Evolutionary conservation across 2,888 invertebrate species (phyloP).

Genomic region (Heteromurus nitidus): DNA sequence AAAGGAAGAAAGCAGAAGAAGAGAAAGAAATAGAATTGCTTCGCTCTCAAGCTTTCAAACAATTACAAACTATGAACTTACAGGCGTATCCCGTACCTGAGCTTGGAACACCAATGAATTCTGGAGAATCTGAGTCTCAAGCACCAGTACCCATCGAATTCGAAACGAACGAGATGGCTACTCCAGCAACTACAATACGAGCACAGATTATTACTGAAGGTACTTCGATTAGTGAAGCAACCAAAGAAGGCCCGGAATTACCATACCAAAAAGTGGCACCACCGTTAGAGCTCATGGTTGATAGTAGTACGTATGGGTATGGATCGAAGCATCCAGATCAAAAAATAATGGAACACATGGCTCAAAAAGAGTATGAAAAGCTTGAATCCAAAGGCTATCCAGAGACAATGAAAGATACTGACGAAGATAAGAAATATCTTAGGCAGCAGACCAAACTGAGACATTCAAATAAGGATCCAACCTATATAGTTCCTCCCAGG

Average conservation of each 20-base stretch:
- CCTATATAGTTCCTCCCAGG: constrained; percentile 70
- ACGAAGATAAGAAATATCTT: constrained; percentile 45
- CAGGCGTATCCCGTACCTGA: constrained; percentile 68
- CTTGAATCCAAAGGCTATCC: constrained; percentile 70
- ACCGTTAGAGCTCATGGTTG: constrained; percentile 63
- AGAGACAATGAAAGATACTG: constrained; percentile 66
- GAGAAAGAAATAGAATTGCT: constrained; percentile 54
- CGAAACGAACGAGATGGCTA: constrained; percentile 59
- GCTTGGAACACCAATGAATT: neutral
- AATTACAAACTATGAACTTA: constrained; percentile 8
- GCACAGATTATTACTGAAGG: constrained; percentile 47
- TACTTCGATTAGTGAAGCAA: constrained; percentile 23
- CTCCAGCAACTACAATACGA: constrained; percentile 23
- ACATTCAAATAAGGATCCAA: constrained; percentile 56
- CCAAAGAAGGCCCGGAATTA: constrained; percentile 44
- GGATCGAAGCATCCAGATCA: constrained; percentile 71
- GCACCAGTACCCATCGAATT: constrained; percentile 70
- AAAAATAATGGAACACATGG: constrained; percentile 71
- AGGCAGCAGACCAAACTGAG: constrained; percentile 42
- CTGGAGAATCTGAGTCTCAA: constrained; percentile 25
- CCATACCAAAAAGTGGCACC: constrained; percentile 71
- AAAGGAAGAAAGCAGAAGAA: constrained; percentile 63
- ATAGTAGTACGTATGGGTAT: constrained; percentile 67
- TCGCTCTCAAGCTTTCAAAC: constrained; percentile 39
- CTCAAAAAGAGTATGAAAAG: constrained; percentile 72